A percentile compares a stretch with the other conserved stretches of the same genome.
These are phyloP conservation scores for Drosophila nebulosa DNA, from an alignment of 1,140 invertebrate genomes.

Conservation along the genomic window DNA sequence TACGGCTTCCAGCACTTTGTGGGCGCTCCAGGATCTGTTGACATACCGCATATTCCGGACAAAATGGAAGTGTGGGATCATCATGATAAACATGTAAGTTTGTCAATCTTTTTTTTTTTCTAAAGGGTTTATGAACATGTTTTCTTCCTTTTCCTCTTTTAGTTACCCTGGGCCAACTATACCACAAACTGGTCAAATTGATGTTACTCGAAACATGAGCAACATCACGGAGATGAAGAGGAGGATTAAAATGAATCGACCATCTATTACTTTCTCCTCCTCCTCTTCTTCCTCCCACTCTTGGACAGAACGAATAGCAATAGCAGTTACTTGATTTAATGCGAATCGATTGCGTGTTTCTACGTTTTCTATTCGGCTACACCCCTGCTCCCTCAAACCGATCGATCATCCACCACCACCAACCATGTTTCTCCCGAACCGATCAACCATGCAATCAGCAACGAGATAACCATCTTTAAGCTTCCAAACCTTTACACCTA, in stretches of 20 bases:
- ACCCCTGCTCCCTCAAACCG: slow-evolving; percentile 22
- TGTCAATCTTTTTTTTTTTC: not conserved
- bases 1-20: slow-evolving; percentile 72
- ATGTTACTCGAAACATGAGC: slow-evolving; percentile 34
- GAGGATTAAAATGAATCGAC: slow-evolving; percentile 10
- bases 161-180: slow-evolving; percentile 71
- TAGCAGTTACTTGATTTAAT: slow-evolving; percentile 25
- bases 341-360: slow-evolving; percentile 43
- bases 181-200: slow-evolving; percentile 79
- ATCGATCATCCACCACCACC: too few relatives aligned
- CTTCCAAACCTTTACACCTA: not conserved
- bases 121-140: not conserved
- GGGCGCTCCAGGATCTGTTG: slow-evolving; percentile 50
- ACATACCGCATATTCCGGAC: slow-evolving; percentile 68
- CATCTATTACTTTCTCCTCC: too few relatives aligned
- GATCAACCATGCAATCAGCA: not conserved
- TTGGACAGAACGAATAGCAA: slow-evolving; percentile 11
- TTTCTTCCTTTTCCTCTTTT: not conserved
- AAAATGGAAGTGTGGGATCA: slow-evolving; percentile 79
- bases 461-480: not conserved
- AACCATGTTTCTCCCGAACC: not conserved
- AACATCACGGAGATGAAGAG: slow-evolving; percentile 7
- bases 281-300: slow-evolving; percentile 2
- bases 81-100: slow-evolving; percentile 79
- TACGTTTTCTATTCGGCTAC: slow-evolving; percentile 42